These are phyloP conservation scores for Ormyrus pomaceus DNA, from an alignment of 2,888 invertebrate species.

Conservation along the genomic window DNA sequence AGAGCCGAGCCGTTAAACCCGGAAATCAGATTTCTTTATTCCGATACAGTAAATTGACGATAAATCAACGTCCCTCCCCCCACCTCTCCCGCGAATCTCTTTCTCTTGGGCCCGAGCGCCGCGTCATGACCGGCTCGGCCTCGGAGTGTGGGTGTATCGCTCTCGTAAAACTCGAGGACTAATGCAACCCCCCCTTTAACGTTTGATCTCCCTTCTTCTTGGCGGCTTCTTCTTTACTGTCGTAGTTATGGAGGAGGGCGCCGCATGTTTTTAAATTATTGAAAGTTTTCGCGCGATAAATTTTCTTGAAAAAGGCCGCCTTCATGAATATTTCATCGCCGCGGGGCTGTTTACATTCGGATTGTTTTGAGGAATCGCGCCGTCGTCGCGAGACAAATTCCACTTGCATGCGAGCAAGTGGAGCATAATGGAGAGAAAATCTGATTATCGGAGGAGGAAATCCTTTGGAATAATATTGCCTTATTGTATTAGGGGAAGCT, in stretches of 20 bases:
- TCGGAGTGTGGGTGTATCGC: slow-evolving; percentile 44
- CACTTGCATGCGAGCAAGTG: slow-evolving; percentile 6
- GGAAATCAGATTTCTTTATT: slow-evolving; percentile 57
- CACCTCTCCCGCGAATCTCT: slow-evolving; percentile 6
- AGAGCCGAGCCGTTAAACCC: slow-evolving; percentile 49
- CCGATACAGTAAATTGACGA: slow-evolving; percentile 57
- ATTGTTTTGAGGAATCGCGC: slow-evolving; percentile 54
- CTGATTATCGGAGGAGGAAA: slow-evolving; percentile 5
- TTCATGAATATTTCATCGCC: slow-evolving; percentile 51
- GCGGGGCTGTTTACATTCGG: slow-evolving; percentile 40
- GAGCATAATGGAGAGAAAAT: neutral
- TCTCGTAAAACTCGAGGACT: slow-evolving; percentile 11
- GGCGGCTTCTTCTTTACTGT: slow-evolving; percentile 24
- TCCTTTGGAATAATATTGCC: neutral
- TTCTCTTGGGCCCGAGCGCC: slow-evolving; percentile 1
- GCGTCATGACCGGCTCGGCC: slow-evolving; percentile 54
- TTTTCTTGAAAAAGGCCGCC: slow-evolving; percentile 17
- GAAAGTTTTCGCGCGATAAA: slow-evolving; percentile 47
- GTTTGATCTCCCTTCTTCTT: slow-evolving; percentile 1
- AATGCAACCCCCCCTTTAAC: slow-evolving; percentile 36
- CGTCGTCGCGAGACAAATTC: neutral
- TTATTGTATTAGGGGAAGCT: too few relatives aligned
- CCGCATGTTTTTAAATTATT: slow-evolving; percentile 52
- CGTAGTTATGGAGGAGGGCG: neutral
- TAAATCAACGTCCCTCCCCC: slow-evolving; percentile 56